Evolutionary conservation across 2,888 invertebrate genomes (phyloP).

Genomic region (Gymnosoma rotundatum): DNA sequence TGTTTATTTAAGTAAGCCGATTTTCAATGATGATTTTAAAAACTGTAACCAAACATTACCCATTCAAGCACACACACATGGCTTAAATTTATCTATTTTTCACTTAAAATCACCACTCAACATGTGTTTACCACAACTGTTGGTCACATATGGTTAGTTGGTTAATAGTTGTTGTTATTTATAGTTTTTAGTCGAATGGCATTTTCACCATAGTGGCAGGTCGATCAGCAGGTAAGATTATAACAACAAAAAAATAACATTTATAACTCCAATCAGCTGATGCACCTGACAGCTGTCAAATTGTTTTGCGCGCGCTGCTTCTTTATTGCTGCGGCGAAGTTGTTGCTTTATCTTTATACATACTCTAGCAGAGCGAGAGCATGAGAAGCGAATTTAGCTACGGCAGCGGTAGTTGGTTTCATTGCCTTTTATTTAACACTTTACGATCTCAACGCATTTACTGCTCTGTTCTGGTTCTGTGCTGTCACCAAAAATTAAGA

Average conservation of each 20-base stretch:
- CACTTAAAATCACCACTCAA: conserved; percentile 4
- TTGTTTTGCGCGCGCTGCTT: conserved; percentile 67
- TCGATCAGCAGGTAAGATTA: conserved; percentile 51
- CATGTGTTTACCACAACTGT: conserved; percentile 45
- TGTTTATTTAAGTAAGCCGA: no score
- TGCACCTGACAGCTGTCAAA: conserved; percentile 68
- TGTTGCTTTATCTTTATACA: conserved; percentile 57
- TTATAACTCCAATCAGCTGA: conserved; percentile 63
- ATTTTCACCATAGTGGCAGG: conserved; percentile 61
- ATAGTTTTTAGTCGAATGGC: conserved; percentile 41
- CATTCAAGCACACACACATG: not conserved
- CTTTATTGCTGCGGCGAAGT: conserved; percentile 64
- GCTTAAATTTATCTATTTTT: not conserved
- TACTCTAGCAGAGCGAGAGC: conserved; percentile 49
- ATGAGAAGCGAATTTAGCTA: conserved; percentile 56
- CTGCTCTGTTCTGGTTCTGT: conserved; percentile 71
- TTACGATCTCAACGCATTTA: conserved; percentile 69
- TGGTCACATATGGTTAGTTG: conserved; percentile 38
- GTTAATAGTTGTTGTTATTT: no score
- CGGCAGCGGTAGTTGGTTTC: conserved; percentile 47
- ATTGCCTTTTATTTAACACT: conserved; percentile 52
- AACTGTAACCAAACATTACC: not conserved
- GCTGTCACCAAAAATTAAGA: conserved; percentile 64
- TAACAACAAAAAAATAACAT: conserved; percentile 31
- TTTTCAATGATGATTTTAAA: no score